A percentile compares a stretch with the other conserved stretches of the same genome.
Conservation (phyloP, 2,888 invertebrate species). For the Slavum lentiscoides region DNA sequence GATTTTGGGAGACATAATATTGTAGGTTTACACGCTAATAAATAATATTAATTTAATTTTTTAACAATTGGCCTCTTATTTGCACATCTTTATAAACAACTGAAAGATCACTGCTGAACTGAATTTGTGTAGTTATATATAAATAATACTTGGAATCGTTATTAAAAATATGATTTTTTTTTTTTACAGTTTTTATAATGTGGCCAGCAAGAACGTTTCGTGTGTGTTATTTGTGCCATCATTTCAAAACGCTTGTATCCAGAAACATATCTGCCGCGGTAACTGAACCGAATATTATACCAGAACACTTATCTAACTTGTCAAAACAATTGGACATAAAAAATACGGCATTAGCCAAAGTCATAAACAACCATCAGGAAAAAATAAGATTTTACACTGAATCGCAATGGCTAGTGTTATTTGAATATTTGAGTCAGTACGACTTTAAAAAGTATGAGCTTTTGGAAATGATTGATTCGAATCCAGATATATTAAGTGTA, state of each 20-base stretch:
- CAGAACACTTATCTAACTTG: conserved; percentile 13
- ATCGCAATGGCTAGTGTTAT: conserved; percentile 22
- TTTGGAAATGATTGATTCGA: conserved; percentile 45
- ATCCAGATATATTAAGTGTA: conserved; percentile 40
- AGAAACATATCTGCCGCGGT: conserved; percentile 17
- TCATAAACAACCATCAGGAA: conserved; percentile 28
- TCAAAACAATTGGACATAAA: conserved; percentile 41
- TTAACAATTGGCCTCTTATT: no score
- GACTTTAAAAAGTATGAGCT: conserved; percentile 35
- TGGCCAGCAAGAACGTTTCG: background rate
- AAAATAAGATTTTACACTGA: conserved; percentile 22
- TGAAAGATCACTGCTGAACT: background rate
- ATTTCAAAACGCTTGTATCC: background rate
- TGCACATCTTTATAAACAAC: no score
- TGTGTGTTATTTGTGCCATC: background rate
- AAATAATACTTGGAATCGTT: background rate
- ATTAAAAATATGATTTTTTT: background rate
- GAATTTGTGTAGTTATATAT: background rate
- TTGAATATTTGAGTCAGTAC: conserved; percentile 41
- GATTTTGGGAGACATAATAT: no score
- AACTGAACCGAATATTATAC: background rate
- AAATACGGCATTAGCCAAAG: conserved; percentile 1
- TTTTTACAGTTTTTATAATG: conserved; percentile 24
- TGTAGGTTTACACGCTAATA: no score
- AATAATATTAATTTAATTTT: no score